These are phyloP conservation scores for Daktulosphaira vitifoliae DNA, from an alignment of 1,140 invertebrate species.

Conservation along the genomic window DNA sequence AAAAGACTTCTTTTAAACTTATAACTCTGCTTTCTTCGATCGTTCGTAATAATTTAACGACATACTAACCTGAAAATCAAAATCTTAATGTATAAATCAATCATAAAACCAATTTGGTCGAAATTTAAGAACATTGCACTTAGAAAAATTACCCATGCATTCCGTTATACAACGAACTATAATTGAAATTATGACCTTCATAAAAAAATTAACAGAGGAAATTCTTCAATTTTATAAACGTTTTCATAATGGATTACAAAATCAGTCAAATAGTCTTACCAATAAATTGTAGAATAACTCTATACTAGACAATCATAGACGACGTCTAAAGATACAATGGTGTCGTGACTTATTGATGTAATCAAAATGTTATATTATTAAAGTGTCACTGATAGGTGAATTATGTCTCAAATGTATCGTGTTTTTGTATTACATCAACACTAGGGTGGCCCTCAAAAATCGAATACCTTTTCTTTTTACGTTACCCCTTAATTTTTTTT, in stretches of 20 bases:
- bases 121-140: conserved; percentile 30
- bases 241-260: neutral
- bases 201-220: conserved; percentile 1
- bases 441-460: no score
- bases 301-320: no score
- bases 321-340: no score
- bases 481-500: no score
- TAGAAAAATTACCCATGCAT: conserved; percentile 17
- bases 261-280: no score
- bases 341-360: no score
- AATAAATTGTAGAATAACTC: no score
- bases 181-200: conserved; percentile 5
- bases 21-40: conserved; percentile 9
- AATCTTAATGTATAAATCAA: conserved; percentile 39
- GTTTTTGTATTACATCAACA: no score
- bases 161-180: conserved; percentile 7
- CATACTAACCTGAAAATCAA: conserved; percentile 39
- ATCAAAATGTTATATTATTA: no score
- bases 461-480: no score
- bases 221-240: neutral
- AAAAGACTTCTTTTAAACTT: conserved; percentile 16
- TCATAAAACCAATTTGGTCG: conserved; percentile 32
- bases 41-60: conserved; percentile 37
- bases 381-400: no score
- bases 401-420: no score